Percentiles rank a stretch among this genome's conserved stretches.
These are phyloP conservation scores for Poliocrania exsul DNA, from an alignment of 2,797 vertebrate genomes.

Conservation along the genomic window DNA sequence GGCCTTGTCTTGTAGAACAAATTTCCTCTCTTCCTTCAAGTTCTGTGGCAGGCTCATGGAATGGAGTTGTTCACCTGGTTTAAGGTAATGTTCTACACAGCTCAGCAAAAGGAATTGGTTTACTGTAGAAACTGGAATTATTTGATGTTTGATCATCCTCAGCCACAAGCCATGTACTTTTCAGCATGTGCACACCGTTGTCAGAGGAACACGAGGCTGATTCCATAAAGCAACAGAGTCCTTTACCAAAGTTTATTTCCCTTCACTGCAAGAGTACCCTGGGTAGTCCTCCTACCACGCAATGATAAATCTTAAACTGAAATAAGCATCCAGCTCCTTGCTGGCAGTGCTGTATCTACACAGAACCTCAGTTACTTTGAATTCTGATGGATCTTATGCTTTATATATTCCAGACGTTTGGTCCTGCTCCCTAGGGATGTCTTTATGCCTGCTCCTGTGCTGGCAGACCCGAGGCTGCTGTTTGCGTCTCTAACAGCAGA, in stretches of 20 bases:
- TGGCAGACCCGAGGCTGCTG: slow-evolving; percentile 29
- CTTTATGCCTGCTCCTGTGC: neutral
- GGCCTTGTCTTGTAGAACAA: neutral
- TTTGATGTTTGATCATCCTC: neutral
- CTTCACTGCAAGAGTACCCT: neutral
- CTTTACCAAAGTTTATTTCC: neutral
- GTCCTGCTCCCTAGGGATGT: neutral
- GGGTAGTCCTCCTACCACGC: neutral
- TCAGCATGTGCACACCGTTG: neutral
- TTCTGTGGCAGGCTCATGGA: neutral
- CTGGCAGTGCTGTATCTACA: neutral
- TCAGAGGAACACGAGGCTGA: neutral
- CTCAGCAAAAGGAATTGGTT: neutral
- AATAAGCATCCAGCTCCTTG: neutral
- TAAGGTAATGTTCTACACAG: neutral
- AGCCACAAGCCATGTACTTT: neutral
- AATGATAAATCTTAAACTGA: neutral
- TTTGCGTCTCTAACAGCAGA: neutral
- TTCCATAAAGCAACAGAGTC: rapidly evolving
- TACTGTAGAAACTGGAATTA: neutral
- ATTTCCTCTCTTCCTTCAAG: neutral
- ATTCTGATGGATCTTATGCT: slow-evolving; percentile 6
- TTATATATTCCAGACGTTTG: neutral
- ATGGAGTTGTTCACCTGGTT: neutral
- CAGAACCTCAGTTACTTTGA: neutral